These are phyloP conservation scores for Bibio marci DNA, from an alignment of 2,888 invertebrate genomes.

Conservation along the genomic window DNA sequence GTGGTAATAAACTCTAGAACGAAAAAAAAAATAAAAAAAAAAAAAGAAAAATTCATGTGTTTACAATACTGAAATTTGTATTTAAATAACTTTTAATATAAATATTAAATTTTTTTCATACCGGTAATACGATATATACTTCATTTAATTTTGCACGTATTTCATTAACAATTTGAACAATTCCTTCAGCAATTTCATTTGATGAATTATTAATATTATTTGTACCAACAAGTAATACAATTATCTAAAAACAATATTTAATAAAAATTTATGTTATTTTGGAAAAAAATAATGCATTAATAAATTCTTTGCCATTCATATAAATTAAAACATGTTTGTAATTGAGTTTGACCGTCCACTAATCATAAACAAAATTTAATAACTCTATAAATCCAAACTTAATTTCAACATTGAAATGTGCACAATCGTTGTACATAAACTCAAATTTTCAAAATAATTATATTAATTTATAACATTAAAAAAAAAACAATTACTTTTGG, in stretches of 20 bases:
- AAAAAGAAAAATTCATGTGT: not conserved
- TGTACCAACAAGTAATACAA: slow-evolving; percentile 76
- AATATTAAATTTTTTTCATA: slow-evolving; percentile 25
- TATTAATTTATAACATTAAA: not conserved
- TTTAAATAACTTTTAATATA: not conserved
- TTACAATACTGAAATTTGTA: not conserved
- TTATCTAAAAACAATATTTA: slow-evolving; percentile 37
- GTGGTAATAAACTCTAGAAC: slow-evolving; percentile 68
- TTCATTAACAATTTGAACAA: slow-evolving; percentile 55
- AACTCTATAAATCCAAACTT: too few species aligned
- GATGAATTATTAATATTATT: slow-evolving; percentile 68
- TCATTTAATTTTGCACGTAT: slow-evolving; percentile 62
- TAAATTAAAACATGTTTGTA: too few species aligned
- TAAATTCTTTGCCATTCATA: too few species aligned
- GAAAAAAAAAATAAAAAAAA: slow-evolving; percentile 7
- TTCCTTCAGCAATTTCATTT: slow-evolving; percentile 67
- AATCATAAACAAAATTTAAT: too few species aligned
- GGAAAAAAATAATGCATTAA: too few species aligned
- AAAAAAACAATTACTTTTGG: slow-evolving; percentile 47
- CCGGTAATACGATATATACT: slow-evolving; percentile 70
- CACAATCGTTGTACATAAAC: too few species aligned
- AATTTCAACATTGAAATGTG: too few species aligned
- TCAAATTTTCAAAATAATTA: too few species aligned
- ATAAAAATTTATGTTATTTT: too few species aligned
- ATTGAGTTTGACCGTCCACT: too few species aligned